Evolutionary conservation across 2,797 vertebrate species (phyloP).

Genomic region (Rhinichthys osculus): DNA sequence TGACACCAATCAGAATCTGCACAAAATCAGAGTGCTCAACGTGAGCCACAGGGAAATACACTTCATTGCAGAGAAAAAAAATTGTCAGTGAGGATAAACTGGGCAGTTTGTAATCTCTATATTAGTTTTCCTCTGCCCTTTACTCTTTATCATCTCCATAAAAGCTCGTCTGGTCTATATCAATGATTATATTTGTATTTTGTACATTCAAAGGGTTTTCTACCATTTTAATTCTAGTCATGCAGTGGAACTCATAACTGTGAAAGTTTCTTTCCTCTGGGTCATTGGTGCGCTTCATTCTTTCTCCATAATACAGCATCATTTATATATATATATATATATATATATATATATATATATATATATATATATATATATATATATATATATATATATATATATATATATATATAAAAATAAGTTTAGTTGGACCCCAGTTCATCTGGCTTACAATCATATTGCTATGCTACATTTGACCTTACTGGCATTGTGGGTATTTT

Average conservation of each 20-base stretch:
- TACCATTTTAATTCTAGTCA: not conserved
- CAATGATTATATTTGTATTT: not conserved
- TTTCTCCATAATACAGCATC: slow-evolving; percentile 75
- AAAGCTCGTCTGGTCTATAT: not conserved
- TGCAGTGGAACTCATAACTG: not conserved
- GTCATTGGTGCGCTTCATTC: slow-evolving; percentile 50
- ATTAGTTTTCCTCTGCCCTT: slow-evolving; percentile 24
- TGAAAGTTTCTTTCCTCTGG: slow-evolving; percentile 27
- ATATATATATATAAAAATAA: slow-evolving; percentile 56
- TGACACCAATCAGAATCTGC: slow-evolving; percentile 68
- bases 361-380: slow-evolving; percentile 61
- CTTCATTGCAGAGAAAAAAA: slow-evolving; percentile 41
- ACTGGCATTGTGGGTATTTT: slow-evolving; percentile 78
- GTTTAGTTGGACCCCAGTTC: slow-evolving; percentile 80
- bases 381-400: too few species aligned
- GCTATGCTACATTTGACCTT: slow-evolving; percentile 74
- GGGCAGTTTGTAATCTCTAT: slow-evolving; percentile 16
- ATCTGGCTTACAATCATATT: slow-evolving; percentile 76
- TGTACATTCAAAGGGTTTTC: slow-evolving; percentile 45
- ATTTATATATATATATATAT: slow-evolving; percentile 67
- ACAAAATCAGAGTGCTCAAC: slow-evolving; percentile 41
- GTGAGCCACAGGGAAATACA: slow-evolving; percentile 18
- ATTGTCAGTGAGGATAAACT: slow-evolving; percentile 30
- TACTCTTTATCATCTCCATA: slow-evolving; percentile 23
- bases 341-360: too few species aligned